Percentiles rank a stretch among this genome's conserved stretches.
phyloP scores from a whole-genome alignment of 2,113 vertebrate species.

The Pimephales promelas region DNA sequence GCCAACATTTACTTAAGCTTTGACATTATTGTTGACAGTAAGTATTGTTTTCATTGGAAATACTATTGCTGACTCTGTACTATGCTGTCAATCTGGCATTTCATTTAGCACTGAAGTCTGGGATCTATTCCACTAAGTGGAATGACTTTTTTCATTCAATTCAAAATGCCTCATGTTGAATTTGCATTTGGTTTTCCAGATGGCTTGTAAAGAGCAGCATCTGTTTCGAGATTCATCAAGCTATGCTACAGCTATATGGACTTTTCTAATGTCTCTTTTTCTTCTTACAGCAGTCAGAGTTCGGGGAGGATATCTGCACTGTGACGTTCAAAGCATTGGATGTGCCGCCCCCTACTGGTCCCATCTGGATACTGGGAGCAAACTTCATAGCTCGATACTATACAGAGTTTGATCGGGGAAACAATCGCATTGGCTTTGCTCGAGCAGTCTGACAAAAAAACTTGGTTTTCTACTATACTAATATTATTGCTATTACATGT shows the following conservation, averaged over 20 bases:
- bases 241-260: not conserved
- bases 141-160: not conserved
- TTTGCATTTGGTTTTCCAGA: not conserved
- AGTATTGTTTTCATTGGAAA: not conserved
- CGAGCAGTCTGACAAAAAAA: conserved; percentile 81
- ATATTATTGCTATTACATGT: not conserved
- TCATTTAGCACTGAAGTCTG: not conserved
- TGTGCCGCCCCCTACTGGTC: conserved; percentile 88
- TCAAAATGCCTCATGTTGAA: not conserved
- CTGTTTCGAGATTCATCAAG: not conserved
- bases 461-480: not conserved
- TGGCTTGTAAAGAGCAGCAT: not conserved
- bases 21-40: no score
- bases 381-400: conserved; percentile 95
- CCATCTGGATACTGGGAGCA: conserved; percentile 93
- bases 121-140: not conserved
- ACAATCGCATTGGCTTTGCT: conserved; percentile 94
- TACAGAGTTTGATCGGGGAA: conserved; percentile 89
- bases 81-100: not conserved
- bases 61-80: conserved; percentile 5
- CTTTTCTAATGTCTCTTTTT: not conserved
- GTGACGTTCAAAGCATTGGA: conserved; percentile 88
- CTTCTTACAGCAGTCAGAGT: conserved; percentile 80
- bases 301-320: conserved; percentile 81
- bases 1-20: not conserved